Base-by-base conservation (phyloP, 2,113 vertebrate genomes). In the Dipodomys ordii region DNA sequence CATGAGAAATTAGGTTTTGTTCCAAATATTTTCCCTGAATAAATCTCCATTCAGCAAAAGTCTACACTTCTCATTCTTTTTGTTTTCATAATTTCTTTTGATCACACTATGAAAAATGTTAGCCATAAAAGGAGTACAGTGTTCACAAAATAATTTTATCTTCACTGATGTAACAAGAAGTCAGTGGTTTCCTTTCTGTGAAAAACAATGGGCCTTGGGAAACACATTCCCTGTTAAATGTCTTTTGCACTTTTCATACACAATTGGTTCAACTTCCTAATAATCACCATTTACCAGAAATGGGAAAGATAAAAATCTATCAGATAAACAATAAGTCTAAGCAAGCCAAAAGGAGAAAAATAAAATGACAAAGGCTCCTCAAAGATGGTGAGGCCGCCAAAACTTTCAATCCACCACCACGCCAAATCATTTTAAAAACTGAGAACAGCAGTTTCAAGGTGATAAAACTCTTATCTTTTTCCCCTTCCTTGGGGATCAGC, bases 211-310 rank as follows among this genome's bases (percentile, higher is more conserved):
- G 96, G 77, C 94, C 96, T 96, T 96, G 95, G 96, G 94, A 97
- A 97, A 95, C 91, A 95, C 96, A 95, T 94, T 97, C 97, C 96
- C 78, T 89, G 71, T 82, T 93, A 96, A 97, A 97, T 91, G 97
- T 97, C 95, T 95, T 96, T 93, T 94, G 97, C 95, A 96, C 93
- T 96, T 97, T 96, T 91, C 60, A 97, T 79, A 96, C 88, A 98
- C 95, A 81, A 96, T 98, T 98, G 97, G 97, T 96, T 98, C 96
- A 76, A 97, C 97, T 98, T 98, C 97, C 97, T 98, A 98, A 98
- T 98, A 94, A 97, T 91, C 91, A 97, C 93, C 60, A 93, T 83
- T 98, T 98, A 97, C 96, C 97, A 97, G 97, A 97, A 98, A 97
- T 95, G 94, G 71, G 35, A 98, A 92, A 93, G 96, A 97, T 96